These are phyloP conservation scores for Callyntrura sp. DNA, from an alignment of 2,888 invertebrate genomes.

Conservation along the genomic window DNA sequence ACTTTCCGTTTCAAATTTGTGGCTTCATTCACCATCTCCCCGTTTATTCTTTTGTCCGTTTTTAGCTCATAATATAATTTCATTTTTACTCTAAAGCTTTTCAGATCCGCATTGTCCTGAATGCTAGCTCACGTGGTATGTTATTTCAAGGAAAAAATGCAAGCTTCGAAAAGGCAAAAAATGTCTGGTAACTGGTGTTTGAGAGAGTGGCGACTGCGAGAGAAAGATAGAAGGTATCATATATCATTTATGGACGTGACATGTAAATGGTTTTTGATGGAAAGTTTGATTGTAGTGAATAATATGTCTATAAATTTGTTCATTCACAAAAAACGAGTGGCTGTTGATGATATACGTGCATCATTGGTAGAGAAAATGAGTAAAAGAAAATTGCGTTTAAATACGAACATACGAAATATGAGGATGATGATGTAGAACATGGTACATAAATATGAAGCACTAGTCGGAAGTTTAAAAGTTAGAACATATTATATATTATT, in stretches of 20 bases:
- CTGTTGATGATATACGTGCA: too few relatives aligned
- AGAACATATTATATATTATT: too few relatives aligned
- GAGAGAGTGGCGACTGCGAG: slow-evolving; percentile 49
- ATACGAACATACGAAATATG: too few relatives aligned
- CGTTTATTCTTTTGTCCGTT: slow-evolving; percentile 12
- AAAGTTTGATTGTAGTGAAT: background rate
- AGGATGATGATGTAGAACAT: too few relatives aligned
- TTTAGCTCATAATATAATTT: slow-evolving; percentile 14
- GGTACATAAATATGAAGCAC: too few relatives aligned
- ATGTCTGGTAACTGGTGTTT: too few relatives aligned
- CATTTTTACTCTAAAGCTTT: slow-evolving; percentile 15
- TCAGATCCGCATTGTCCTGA: slow-evolving; percentile 14
- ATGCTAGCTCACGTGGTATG: slow-evolving; percentile 25
- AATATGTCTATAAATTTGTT: background rate
- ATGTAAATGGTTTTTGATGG: slow-evolving; percentile 28
- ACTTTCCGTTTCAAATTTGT: slow-evolving; percentile 29
- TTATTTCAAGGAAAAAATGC: slow-evolving; percentile 41
- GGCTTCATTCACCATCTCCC: slow-evolving; percentile 35
- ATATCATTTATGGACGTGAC: slow-evolving; percentile 78
- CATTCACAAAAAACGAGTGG: too few relatives aligned
- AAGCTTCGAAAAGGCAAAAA: background rate
- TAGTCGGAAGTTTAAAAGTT: too few relatives aligned
- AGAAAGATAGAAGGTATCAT: slow-evolving; percentile 77
- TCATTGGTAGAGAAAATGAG: background rate
- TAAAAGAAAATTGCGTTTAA: too few relatives aligned